These are phyloP conservation scores for Onychomys arenicola DNA, from an alignment of 2,797 vertebrate species.

Conservation along the genomic window DNA sequence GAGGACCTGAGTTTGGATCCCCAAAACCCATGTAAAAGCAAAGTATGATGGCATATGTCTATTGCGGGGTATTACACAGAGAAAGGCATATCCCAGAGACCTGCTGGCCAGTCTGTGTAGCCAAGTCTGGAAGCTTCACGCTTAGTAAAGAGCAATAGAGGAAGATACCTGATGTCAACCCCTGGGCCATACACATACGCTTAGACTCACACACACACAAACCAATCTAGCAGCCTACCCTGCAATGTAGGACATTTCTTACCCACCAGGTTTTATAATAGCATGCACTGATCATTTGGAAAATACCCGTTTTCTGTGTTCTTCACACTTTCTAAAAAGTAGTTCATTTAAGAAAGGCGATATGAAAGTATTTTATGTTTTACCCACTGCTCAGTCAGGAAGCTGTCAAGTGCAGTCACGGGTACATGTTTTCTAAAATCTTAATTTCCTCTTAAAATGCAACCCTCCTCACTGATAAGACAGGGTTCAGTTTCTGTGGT, in stretches of 20 bases:
- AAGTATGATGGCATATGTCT: not conserved
- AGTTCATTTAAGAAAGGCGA: not conserved
- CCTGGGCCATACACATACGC: not conserved
- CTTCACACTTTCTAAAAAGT: not conserved
- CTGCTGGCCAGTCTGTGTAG: not conserved
- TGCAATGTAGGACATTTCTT: not conserved
- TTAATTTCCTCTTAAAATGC: not conserved
- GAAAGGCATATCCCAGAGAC: not conserved
- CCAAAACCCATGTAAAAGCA: not conserved
- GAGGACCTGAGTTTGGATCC: not conserved
- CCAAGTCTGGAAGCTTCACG: not conserved
- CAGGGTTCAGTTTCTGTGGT: not conserved
- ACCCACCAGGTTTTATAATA: not conserved
- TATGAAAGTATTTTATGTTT: constrained; percentile 19
- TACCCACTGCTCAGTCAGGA: not conserved
- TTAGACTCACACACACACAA: not conserved
- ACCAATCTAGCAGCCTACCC: not conserved
- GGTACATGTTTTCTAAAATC: not conserved
- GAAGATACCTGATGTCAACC: not conserved
- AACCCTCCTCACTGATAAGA: constrained; percentile 12
- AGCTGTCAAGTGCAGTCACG: not conserved
- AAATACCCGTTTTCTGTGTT: not conserved
- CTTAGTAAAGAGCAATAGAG: not conserved
- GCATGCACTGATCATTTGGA: not conserved
- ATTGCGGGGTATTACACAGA: not conserved